Evolutionary conservation across 2,888 invertebrate genomes (phyloP).

Genomic region (Ecliptopera silaceata): DNA sequence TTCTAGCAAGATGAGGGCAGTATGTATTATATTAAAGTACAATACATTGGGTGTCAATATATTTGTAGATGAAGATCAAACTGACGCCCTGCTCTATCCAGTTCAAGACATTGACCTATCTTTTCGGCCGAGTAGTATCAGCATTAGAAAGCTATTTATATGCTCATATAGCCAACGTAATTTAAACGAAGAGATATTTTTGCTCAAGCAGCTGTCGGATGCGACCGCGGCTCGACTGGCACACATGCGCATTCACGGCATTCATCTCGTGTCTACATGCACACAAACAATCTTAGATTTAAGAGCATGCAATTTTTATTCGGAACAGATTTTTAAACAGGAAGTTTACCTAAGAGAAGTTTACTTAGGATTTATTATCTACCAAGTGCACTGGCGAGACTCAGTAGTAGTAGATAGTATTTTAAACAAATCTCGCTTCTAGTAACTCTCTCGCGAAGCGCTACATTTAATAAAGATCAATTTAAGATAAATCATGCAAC

Average conservation of each 20-base stretch:
- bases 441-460: no score
- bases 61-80: background rate
- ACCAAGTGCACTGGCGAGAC: no score
- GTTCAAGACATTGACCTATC: conserved; percentile 78
- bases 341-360: background rate
- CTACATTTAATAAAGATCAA: no score
- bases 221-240: conserved; percentile 61
- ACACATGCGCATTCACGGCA: conserved; percentile 35
- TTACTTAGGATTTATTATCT: no score
- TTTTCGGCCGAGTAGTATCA: conserved; percentile 56
- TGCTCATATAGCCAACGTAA: conserved; percentile 33
- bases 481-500: no score
- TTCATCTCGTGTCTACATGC: conserved; percentile 19
- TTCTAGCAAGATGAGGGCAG: background rate
- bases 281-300: background rate
- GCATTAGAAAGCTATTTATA: conserved; percentile 51
- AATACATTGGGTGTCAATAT: background rate
- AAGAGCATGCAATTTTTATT: conserved; percentile 5
- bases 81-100: conserved; percentile 46
- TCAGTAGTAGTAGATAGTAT: no score
- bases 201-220: conserved; percentile 66
- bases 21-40: background rate
- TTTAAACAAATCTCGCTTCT: no score
- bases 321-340: background rate
- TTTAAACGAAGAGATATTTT: conserved; percentile 70